Conservation (phyloP, 2,113 vertebrate genomes). For the Arenaria interpres region DNA sequence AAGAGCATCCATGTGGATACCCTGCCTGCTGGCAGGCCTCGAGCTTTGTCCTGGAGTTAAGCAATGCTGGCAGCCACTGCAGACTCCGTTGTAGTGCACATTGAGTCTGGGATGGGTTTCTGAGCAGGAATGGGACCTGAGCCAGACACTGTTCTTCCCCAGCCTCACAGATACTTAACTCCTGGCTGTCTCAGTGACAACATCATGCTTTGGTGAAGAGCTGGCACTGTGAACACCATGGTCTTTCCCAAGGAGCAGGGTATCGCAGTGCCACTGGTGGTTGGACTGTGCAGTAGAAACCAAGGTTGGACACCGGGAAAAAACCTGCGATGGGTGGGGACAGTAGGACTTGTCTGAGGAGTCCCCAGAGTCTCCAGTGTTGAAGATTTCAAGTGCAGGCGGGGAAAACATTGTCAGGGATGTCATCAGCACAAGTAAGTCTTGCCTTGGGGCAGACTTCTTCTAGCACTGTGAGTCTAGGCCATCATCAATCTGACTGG, state of each 20-base stretch:
- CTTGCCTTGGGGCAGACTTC: background rate
- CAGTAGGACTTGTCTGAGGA: background rate
- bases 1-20: background rate
- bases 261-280: background rate
- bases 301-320: background rate
- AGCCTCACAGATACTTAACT: background rate
- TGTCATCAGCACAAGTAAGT: background rate
- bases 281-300: background rate
- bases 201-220: background rate
- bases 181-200: background rate
- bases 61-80: background rate
- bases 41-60: background rate
- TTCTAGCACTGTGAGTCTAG: background rate
- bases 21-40: background rate
- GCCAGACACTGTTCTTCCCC: background rate
- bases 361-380: fast-evolving
- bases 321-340: background rate
- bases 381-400: background rate
- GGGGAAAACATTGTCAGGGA: background rate
- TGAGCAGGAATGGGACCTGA: background rate
- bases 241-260: background rate
- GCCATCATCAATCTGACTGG: background rate
- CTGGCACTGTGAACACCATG: background rate
- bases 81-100: background rate
- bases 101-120: background rate